Percentiles rank a stretch among this genome's conserved stretches.
Conservation (phyloP, 2,113 vertebrate genomes). For the Cavia porcellus region DNA sequence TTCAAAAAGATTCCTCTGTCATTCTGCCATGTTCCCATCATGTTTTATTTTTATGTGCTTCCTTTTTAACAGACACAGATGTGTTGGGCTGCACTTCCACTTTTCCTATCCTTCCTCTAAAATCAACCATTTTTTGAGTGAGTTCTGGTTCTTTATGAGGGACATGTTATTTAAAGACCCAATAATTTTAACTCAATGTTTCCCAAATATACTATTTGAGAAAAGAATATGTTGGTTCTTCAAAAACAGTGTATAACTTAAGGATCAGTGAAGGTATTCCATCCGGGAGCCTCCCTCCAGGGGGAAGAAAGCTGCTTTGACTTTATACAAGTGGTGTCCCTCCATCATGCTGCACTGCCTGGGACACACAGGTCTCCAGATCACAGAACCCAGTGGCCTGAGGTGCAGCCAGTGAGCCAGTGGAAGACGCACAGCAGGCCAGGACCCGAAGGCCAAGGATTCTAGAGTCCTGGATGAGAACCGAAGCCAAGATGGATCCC, state of each 20-base stretch:
- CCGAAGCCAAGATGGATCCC: background rate
- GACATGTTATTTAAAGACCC: background rate
- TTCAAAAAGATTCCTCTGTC: background rate
- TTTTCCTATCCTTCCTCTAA: background rate
- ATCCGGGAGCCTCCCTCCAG: background rate
- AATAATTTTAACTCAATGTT: background rate
- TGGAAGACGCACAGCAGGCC: background rate
- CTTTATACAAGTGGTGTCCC: background rate
- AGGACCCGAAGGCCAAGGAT: background rate
- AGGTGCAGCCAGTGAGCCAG: background rate
- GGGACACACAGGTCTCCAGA: background rate
- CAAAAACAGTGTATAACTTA: background rate
- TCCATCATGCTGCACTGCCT: background rate
- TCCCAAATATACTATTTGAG: slow-evolving; percentile 11
- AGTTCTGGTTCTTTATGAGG: background rate
- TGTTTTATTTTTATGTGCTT: background rate
- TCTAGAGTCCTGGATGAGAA: background rate
- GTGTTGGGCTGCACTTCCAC: background rate
- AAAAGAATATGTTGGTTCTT: slow-evolving; percentile 14
- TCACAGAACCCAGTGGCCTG: background rate
- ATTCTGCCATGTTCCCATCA: rapidly evolving
- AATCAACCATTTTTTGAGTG: background rate
- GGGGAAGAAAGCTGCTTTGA: background rate
- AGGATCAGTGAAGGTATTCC: background rate
- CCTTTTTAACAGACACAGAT: background rate